Evolutionary conservation across 2,888 invertebrate genomes (phyloP).

Genomic region (Cerceris ruficornis): DNA sequence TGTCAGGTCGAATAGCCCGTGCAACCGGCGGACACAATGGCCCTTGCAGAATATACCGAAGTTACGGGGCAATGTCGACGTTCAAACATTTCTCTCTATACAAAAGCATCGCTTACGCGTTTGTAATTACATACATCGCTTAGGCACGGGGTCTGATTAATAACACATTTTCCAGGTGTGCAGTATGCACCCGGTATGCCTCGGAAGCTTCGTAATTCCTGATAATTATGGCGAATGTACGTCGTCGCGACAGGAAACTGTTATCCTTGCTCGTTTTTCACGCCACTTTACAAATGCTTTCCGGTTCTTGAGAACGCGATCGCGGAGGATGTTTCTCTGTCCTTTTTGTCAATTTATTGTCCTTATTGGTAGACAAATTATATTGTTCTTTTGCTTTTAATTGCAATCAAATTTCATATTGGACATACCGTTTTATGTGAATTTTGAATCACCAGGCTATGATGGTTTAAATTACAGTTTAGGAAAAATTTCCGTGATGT

Average conservation of each 20-base stretch:
- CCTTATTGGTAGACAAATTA: too few relatives aligned
- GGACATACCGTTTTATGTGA: too few relatives aligned
- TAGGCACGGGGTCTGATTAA: conserved; percentile 27
- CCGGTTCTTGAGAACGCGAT: background rate
- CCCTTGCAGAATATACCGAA: conserved; percentile 1
- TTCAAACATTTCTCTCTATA: conserved; percentile 23
- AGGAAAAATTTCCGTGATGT: too few relatives aligned
- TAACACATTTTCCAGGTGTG: conserved; percentile 22
- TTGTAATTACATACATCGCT: conserved; percentile 49
- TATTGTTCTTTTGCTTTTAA: too few relatives aligned
- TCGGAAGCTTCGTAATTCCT: conserved; percentile 3
- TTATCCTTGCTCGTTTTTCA: background rate
- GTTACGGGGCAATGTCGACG: conserved; percentile 2
- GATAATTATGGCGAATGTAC: background rate
- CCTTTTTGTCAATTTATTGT: background rate
- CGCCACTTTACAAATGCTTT: background rate
- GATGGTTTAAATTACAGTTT: too few relatives aligned
- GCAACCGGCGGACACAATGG: conserved; percentile 32
- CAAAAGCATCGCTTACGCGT: conserved; percentile 44
- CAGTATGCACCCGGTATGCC: background rate
- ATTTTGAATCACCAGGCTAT: too few relatives aligned
- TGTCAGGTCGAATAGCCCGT: conserved; percentile 35
- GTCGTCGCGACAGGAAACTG: background rate
- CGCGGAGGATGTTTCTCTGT: background rate
- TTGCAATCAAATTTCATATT: too few relatives aligned